Percentiles rank a stretch among this genome's conserved stretches.
phyloP scores from a whole-genome alignment of 2,888 invertebrate species.

The Drosophila falleni region DNA sequence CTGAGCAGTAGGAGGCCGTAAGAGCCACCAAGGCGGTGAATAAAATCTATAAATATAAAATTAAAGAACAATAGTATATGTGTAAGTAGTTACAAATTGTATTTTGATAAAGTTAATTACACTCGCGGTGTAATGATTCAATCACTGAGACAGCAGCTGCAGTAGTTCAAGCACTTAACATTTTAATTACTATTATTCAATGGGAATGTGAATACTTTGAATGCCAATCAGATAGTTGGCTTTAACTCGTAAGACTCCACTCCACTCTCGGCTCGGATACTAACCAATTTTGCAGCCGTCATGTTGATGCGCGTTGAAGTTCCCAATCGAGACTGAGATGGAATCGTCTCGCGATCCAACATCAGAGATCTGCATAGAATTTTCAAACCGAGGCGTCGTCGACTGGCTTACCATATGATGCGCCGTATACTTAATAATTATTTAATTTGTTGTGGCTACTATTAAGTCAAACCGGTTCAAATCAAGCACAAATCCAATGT shows the following conservation, averaged over 20 bases:
- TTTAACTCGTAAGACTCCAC: constrained; percentile 12
- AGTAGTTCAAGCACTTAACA: constrained; percentile 16
- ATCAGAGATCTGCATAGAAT: constrained; percentile 70
- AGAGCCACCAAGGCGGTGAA: constrained; percentile 67
- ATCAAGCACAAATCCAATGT: constrained; percentile 13
- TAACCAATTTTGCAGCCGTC: constrained; percentile 81
- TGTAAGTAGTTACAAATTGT: constrained; percentile 11
- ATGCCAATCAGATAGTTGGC: constrained; percentile 48
- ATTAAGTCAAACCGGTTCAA: constrained; percentile 53
- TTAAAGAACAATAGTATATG: constrained; percentile 1
- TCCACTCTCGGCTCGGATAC: constrained; percentile 40
- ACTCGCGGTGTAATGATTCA: background rate
- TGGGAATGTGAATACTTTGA: constrained; percentile 33
- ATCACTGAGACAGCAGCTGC: constrained; percentile 35
- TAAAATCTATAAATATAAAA: constrained; percentile 60
- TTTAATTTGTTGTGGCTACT: constrained; percentile 39
- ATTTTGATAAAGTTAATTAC: constrained; percentile 22
- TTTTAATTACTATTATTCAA: constrained; percentile 30
- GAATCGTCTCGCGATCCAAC: constrained; percentile 58
- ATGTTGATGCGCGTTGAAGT: constrained; percentile 78
- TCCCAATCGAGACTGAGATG: constrained; percentile 78
- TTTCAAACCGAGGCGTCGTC: constrained; percentile 28
- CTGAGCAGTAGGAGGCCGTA: constrained; percentile 70
- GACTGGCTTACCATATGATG: constrained; percentile 38
- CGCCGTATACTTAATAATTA: constrained; percentile 52